A percentile compares a stretch with the other conserved stretches of the same genome.
Evolutionary conservation across 37 sponge, comb jelly and placozoan genomes (phyloP).

Genomic region (Hormiphora californensis): DNA sequence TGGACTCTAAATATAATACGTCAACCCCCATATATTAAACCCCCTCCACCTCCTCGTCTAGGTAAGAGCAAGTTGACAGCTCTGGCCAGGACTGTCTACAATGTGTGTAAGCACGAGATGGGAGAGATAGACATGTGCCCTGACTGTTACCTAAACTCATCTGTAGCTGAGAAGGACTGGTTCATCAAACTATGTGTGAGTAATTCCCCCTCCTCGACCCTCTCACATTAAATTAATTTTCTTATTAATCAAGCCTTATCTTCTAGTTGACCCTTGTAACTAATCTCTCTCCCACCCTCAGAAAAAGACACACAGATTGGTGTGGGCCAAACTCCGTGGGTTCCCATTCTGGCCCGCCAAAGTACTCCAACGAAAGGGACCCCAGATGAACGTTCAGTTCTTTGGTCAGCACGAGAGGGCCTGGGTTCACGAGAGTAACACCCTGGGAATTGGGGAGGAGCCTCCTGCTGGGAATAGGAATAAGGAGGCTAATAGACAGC

Average conservation of each 20-base stretch:
- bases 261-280: not conserved
- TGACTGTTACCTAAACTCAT: slow-evolving; percentile 77
- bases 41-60: too few species aligned
- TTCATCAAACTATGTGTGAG: slow-evolving; percentile 82
- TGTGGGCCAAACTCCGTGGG: slow-evolving; percentile 84
- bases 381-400: slow-evolving; percentile 87
- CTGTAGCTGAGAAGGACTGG: slow-evolving; percentile 72
- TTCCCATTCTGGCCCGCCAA: slow-evolving; percentile 96
- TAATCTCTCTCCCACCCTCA: not conserved
- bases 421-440: slow-evolving; percentile 38
- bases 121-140: slow-evolving; percentile 81
- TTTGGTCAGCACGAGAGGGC: slow-evolving; percentile 85
- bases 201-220: not conserved
- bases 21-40: too few species aligned
- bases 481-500: not conserved
- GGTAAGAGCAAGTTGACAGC: not conserved
- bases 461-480: slow-evolving; percentile 38
- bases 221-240: not conserved
- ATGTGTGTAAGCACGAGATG: slow-evolving; percentile 62
- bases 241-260: not conserved
- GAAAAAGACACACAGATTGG: slow-evolving; percentile 65
- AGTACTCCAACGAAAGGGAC: slow-evolving; percentile 68
- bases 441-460: slow-evolving; percentile 23
- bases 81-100: slow-evolving; percentile 9
- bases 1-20: too few species aligned